Percentiles rank a stretch among this genome's conserved stretches.
These are phyloP conservation scores for Chaenocephalus aceratus DNA, from an alignment of 2,113 vertebrate genomes.

Conservation along the genomic window DNA sequence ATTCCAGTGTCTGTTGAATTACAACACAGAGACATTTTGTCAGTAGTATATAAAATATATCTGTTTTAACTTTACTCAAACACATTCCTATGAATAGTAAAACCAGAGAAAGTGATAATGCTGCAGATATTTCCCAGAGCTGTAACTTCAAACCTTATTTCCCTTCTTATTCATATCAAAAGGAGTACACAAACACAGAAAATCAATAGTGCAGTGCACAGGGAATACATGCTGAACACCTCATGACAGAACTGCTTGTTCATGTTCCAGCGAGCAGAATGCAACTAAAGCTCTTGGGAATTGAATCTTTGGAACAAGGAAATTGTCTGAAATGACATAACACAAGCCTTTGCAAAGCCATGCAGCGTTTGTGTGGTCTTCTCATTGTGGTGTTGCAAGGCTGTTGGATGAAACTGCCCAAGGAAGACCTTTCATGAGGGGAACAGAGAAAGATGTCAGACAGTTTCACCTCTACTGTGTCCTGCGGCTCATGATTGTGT, in stretches of 20 bases:
- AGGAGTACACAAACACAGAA: neutral
- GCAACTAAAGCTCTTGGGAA: neutral
- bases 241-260: neutral
- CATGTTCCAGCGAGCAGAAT: neutral
- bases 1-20: too few relatives aligned
- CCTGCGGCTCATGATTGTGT: neutral
- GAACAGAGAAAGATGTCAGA: neutral
- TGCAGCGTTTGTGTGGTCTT: neutral
- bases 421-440: neutral
- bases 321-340: neutral
- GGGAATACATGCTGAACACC: neutral
- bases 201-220: neutral
- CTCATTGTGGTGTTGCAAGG: constrained; percentile 5
- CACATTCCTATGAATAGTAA: too few relatives aligned
- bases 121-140: too few relatives aligned
- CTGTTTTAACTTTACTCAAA: too few relatives aligned
- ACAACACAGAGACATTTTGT: too few relatives aligned
- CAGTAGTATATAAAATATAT: too few relatives aligned
- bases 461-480: neutral
- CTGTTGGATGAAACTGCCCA: neutral
- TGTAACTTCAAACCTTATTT: neutral
- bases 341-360: neutral
- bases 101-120: too few relatives aligned
- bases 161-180: neutral
- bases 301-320: neutral